Percentiles rank a stretch among this genome's conserved stretches.
These are phyloP conservation scores for Xanthia togata DNA, from an alignment of 2,888 invertebrate species.

Conservation along the genomic window DNA sequence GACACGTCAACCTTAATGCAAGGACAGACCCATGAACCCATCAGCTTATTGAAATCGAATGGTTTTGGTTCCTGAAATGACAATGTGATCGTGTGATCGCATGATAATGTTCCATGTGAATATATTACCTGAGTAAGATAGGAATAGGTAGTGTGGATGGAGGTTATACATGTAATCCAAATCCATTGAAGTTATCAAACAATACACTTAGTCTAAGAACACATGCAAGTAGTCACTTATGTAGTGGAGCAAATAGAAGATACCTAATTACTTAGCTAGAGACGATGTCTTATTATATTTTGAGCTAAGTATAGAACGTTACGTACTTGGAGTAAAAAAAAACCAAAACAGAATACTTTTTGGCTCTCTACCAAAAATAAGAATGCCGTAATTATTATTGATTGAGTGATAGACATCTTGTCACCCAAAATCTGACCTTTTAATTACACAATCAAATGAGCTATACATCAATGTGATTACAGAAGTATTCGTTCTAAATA, in stretches of 20 bases:
- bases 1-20: conserved; percentile 55
- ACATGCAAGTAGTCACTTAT: too few relatives aligned
- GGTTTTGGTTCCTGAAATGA: conserved; percentile 46
- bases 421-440: conserved; percentile 36
- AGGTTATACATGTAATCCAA: conserved; percentile 21
- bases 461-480: conserved; percentile 25
- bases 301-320: background rate
- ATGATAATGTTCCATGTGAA: conserved; percentile 54
- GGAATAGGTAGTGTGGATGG: conserved; percentile 21
- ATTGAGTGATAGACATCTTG: conserved; percentile 44
- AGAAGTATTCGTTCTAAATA: conserved; percentile 20
- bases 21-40: conserved; percentile 59
- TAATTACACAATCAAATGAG: conserved; percentile 7
- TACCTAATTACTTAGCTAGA: background rate
- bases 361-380: conserved; percentile 35
- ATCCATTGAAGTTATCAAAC: conserved; percentile 19
- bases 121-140: conserved; percentile 36
- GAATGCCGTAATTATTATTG: background rate
- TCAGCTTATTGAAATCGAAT: conserved; percentile 56
- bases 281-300: background rate
- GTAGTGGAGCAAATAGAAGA: background rate
- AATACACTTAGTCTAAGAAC: background rate
- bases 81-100: conserved; percentile 55
- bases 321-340: background rate
- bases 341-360: conserved; percentile 1